Evolutionary conservation across 92 coral and sea anemone species (phyloP), one percentile per base, ranked within the genome.

Genomic region (Scolanthus callimorphus): DNA sequence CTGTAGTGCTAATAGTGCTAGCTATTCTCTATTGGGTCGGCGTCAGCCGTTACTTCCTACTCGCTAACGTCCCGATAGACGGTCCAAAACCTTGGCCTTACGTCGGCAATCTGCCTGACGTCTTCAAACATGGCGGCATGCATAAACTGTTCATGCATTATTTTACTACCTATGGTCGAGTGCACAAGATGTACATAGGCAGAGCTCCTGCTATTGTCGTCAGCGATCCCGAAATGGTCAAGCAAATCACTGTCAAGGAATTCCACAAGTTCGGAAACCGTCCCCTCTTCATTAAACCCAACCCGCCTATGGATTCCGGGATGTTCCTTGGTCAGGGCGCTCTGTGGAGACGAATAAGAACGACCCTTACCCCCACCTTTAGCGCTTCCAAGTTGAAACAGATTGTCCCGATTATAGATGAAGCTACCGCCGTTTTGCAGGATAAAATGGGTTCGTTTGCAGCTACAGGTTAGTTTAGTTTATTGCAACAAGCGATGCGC

Each of bases 11-110:
- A 12, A 48, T 73, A 2, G 20, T 80, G 20, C 37, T 85, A n/a
- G 60, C 51, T 29, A n/a, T 80, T 1, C 15, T 80, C 23, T 75
- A 75, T 66, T 85, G 92, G 92, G 57, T 48, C 27, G 92, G 92
- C 1, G 51, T 80, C 9, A 60, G 70, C 29, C 46, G 68, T 2
- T 85, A 80, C 58, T 59, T 77, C 2, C 17, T 80, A 22, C 60
- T 85, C 24, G 56, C 79, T 3, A 37, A 53, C 49, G 67, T 77
- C 0, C 68, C 76, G 0, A 62, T 74, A 20, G 80, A 71, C 0
- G 92, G 87, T 11, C 80, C 87, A 1, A 76, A 62, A 54, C 84
- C 87, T 0, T 80, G 80, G 87, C 92, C 92, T 4, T 85, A 73
- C 74, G 20, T 85, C 3, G 92, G 92, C 1, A 85, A 75, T 58